Evolutionary conservation across 2,888 invertebrate genomes (phyloP), one percentile per base, ranked within the genome.

Genomic region (Drosophila buzzatii): DNA sequence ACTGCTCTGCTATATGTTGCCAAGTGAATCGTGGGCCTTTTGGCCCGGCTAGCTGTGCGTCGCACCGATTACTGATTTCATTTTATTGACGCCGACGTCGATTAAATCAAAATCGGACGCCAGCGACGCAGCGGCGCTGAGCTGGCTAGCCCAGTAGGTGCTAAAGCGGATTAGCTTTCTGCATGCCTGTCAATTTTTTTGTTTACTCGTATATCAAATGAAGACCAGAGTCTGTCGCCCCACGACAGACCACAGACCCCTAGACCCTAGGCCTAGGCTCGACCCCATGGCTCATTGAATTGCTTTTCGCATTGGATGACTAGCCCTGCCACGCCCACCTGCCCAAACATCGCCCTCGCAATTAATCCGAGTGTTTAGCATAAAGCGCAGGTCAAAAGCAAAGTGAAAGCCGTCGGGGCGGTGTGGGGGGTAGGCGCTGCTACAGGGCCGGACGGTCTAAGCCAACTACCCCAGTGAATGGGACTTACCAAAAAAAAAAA

Each of bases 81-180:
- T 78, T 70, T 57, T 27, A 73, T 76, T 75, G 77, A 75, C 74
- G 70, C 66, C 60, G 61, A 72, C 67, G 77, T 75, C 80, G 76
- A 83, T 80, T 81, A 87, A 91, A 90, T 91, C 90, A 90, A 81
- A 90, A 90, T 91, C 91, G 74, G 60, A 62, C 67, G 33, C 37
- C 16, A 53, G 55, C 56, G 75, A 73, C 81, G 72, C 68, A 67
- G 53, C 41, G 14, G 1, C 57, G 57, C 44, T 7, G 44, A 44
- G 20, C 42, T 42, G 42, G 82, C 89, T 84, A 85, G 78, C 79
- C 76, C 74, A 82, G 73, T 56, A 82, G 77, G 71, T 74, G 70
- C 70, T 73, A 85, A 91, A 87, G 89, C 85, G 87, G 90, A 90
- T 90, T 90, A 90, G 70, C 82, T 81, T 79, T 73, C 70, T 90